Percentiles rank a stretch among this genome's conserved stretches.
Evolutionary conservation across 2,113 vertebrate species (phyloP).

Genomic region (Hyla sarda): DNA sequence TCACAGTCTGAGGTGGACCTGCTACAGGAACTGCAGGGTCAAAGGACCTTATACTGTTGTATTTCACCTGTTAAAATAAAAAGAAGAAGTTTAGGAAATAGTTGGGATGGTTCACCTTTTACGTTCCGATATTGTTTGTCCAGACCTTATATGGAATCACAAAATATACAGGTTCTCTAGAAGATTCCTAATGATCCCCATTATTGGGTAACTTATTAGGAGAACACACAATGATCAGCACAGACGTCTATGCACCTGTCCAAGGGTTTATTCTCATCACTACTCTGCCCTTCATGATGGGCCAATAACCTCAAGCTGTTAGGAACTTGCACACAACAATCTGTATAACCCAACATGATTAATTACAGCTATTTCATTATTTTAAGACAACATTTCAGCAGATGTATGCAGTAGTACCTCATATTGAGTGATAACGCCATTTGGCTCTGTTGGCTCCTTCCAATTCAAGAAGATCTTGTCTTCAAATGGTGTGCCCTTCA

Average conservation of each 20-base stretch:
- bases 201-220: slow-evolving; percentile 1
- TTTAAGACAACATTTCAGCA: slow-evolving; percentile 35
- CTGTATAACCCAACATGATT: slow-evolving; percentile 36
- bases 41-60: slow-evolving; percentile 89
- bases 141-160: not conserved
- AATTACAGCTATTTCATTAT: slow-evolving; percentile 49
- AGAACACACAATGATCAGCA: not conserved
- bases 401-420: slow-evolving; percentile 79
- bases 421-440: slow-evolving; percentile 96
- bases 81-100: not conserved
- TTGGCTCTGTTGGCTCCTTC: slow-evolving; percentile 96
- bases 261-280: slow-evolving; percentile 43
- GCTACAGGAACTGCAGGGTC: slow-evolving; percentile 92
- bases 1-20: slow-evolving; percentile 85
- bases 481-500: slow-evolving; percentile 95
- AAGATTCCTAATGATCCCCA: not conserved
- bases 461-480: slow-evolving; percentile 95
- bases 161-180: not conserved
- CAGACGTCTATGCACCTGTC: slow-evolving; percentile 41
- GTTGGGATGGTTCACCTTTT: not conserved
- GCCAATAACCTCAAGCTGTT: slow-evolving; percentile 51
- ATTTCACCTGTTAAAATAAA: slow-evolving; percentile 82
- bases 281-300: slow-evolving; percentile 37
- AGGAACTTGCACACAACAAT: slow-evolving; percentile 53
- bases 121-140: not conserved